phyloP scores from a whole-genome alignment of 1,140 invertebrate species.

The Berghia stephanieae region DNA sequence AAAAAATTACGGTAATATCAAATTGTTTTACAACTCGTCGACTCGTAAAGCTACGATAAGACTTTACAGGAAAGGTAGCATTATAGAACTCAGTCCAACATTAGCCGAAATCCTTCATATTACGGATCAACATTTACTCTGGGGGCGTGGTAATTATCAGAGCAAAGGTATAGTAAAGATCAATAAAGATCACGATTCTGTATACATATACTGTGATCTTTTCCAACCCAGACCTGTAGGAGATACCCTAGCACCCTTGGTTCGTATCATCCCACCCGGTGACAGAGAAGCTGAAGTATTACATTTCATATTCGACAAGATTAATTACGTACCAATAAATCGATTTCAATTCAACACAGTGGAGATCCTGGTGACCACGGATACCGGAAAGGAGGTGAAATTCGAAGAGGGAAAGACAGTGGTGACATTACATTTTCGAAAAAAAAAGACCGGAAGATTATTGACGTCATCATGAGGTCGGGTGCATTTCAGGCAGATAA shows the following conservation, averaged over 20 bases:
- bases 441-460: not conserved
- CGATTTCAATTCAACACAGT: conserved; percentile 7
- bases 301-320: not conserved
- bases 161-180: not conserved
- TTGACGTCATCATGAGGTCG: not conserved
- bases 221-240: not conserved
- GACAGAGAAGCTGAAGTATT: not conserved
- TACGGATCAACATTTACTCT: not conserved
- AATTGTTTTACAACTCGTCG: not conserved
- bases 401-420: not conserved
- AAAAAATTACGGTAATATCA: not conserved
- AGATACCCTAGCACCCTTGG: not conserved
- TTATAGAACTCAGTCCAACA: not conserved
- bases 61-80: not conserved
- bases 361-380: conserved; percentile 18
- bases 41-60: not conserved
- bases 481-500: not conserved
- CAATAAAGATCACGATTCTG: not conserved
- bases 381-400: conserved; percentile 9
- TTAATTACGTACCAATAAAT: not conserved
- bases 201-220: no score
- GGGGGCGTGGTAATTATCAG: not conserved
- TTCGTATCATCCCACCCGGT: not conserved
- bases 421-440: conserved; percentile 18
- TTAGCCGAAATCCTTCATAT: not conserved